Conservation (phyloP, 2,888 invertebrate species). For the Parochlus steinenii region DNA sequence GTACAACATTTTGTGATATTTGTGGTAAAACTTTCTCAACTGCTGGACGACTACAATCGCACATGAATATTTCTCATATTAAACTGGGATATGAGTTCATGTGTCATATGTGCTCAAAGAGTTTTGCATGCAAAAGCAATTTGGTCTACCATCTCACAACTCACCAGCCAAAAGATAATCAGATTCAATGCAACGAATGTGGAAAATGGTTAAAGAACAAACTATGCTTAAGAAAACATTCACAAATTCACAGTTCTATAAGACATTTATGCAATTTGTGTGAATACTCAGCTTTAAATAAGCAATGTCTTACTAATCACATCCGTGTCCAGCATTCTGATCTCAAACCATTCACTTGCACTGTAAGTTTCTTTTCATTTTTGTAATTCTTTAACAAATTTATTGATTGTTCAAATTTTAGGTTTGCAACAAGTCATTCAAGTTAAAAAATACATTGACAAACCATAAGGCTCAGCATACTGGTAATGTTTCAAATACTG, state of each 20-base stretch:
- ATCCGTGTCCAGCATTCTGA: conserved; percentile 15
- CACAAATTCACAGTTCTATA: conserved; percentile 15
- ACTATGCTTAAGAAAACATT: conserved; percentile 16
- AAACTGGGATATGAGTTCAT: conserved; percentile 13
- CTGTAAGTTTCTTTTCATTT: conserved; percentile 6
- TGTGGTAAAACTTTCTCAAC: conserved; percentile 16
- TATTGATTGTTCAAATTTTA: conserved; percentile 1
- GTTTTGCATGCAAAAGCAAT: conserved; percentile 16
- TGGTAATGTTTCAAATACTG: no score
- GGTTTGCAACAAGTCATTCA: conserved; percentile 15
- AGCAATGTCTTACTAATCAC: conserved; percentile 16
- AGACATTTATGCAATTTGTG: conserved; percentile 14
- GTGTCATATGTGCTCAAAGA: conserved; percentile 16
- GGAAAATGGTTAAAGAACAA: conserved; percentile 17
- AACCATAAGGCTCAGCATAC: conserved; percentile 18
- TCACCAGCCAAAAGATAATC: conserved; percentile 16
- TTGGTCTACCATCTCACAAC: conserved; percentile 17
- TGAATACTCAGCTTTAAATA: conserved; percentile 15
- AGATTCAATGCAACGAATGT: conserved; percentile 16
- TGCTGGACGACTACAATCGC: conserved; percentile 14
- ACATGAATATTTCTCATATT: conserved; percentile 14
- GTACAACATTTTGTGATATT: conserved; percentile 16
- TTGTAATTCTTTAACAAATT: background rate
- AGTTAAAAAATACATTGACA: conserved; percentile 15
- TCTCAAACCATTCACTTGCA: conserved; percentile 15